Percentiles rank a stretch among this genome's conserved stretches.
These are phyloP conservation scores for Rotaria macrura DNA, from an alignment of 2,888 invertebrate genomes.

Conservation along the genomic window DNA sequence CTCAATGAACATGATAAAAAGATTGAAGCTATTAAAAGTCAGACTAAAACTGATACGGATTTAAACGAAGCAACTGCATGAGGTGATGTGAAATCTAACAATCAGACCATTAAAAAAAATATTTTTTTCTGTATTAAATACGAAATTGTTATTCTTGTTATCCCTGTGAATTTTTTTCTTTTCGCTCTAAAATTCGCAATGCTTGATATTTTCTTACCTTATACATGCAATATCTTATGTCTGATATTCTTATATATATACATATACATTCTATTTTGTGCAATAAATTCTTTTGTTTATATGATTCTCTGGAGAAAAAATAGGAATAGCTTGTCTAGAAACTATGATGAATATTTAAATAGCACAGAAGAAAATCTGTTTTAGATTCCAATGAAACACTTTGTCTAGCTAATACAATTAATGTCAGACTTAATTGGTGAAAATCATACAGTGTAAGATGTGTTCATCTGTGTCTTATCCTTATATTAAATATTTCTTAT, in stretches of 20 bases:
- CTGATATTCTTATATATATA: neutral
- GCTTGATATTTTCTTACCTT: neutral
- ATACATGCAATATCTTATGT: neutral
- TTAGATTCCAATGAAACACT: neutral
- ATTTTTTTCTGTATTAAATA: neutral
- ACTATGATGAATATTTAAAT: neutral
- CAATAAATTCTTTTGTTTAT: neutral
- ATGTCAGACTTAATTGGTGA: neutral
- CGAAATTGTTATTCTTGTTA: neutral
- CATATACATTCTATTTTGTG: neutral
- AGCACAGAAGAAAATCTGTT: neutral
- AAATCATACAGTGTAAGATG: neutral
- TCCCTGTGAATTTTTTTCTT: neutral
- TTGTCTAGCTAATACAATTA: neutral
- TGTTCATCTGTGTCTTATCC: neutral
- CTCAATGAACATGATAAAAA: constrained; percentile 4
- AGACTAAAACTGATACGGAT: neutral
- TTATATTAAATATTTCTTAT: neutral
- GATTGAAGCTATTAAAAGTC: neutral
- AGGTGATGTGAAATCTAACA: neutral
- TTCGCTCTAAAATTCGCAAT: neutral
- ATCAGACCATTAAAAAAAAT: too few species aligned
- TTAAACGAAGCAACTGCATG: neutral
- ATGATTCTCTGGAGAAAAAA: neutral
- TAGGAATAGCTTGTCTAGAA: neutral